Base-by-base conservation (phyloP, 2,113 vertebrate species). In the Calidris pugnax region DNA sequence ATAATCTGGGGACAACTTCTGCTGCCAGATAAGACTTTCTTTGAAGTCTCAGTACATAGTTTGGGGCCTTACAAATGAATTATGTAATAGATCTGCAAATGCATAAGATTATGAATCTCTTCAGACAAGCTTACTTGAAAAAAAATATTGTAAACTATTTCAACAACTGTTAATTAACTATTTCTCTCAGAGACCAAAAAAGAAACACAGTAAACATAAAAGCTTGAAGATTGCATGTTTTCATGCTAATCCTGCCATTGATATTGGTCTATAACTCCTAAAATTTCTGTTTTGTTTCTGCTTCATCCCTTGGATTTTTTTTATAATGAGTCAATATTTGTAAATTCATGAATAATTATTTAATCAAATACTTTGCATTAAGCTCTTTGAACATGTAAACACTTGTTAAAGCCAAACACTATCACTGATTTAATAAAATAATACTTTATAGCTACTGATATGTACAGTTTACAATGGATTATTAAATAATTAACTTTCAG, bases 291-390 rank as follows among this genome's bases (percentile, higher is more conserved):
- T 86, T 84, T 2, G 32, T 81, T 93, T 93, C 45, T 75, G 18
- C 10, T 92, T 92, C 20, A 55, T 56, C 14, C 16, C 17, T 84
- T 33, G 59, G 12, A 48, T 75, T 73, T 84, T 67, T 67, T 80
- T 77, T 71, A 33, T 71, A 79, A 76, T 73, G 79, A 88, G 56
- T 47, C 43, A 86, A 71, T 72, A 81, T 93, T 88, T 90, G 69
- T 35, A 94, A 62, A 95, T 83, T 83, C 27, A 79, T 82, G 5
- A 81, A 79, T 96, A 89, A 94, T 87, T 82, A 89, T 39, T 89
- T 91, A 85, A 73, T 62, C 48, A 87, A 85, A 48, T 35, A 88
- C 28, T 88, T 45, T 17, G 7, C 59, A 53, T 85, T 78, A 94
- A 82, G 53, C 32, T 79, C 30, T 94, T 76, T 62, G 22, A 91